A percentile compares a stretch with the other conserved stretches of the same genome.
Conservation (phyloP, 2,797 vertebrate genomes). For the Oceanodroma leucorhoa region DNA sequence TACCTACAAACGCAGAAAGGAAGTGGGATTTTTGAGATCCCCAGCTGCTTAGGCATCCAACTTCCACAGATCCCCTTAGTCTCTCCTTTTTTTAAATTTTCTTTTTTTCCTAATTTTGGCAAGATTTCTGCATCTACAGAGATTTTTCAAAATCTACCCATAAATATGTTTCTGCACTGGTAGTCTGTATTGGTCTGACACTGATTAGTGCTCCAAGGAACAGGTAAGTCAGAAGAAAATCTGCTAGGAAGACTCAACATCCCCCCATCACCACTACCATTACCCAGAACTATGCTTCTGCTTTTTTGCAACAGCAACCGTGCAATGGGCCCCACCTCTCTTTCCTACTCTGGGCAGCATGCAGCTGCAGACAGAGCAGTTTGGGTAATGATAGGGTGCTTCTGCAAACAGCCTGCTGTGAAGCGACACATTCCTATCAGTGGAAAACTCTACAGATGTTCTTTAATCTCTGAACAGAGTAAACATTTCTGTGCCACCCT, state of each 20-base stretch:
- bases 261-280: background rate
- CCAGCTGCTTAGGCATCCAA: background rate
- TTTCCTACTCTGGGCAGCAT: background rate
- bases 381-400: background rate
- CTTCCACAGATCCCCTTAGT: background rate
- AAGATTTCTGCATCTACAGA: background rate
- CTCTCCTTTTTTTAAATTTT: accelerated
- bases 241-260: background rate
- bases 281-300: background rate
- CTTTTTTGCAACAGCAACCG: background rate
- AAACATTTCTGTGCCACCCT: background rate
- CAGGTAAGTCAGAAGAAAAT: background rate
- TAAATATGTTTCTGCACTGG: background rate
- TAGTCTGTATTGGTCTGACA: background rate
- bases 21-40: background rate
- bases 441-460: background rate
- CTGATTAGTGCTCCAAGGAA: background rate
- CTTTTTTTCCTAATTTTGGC: background rate
- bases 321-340: background rate
- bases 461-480: background rate
- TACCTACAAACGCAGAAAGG: background rate
- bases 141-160: background rate
- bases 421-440: background rate
- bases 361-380: background rate
- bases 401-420: background rate